Conservation (phyloP, 1,140 invertebrate genomes). For the Formica exsecta region DNA sequence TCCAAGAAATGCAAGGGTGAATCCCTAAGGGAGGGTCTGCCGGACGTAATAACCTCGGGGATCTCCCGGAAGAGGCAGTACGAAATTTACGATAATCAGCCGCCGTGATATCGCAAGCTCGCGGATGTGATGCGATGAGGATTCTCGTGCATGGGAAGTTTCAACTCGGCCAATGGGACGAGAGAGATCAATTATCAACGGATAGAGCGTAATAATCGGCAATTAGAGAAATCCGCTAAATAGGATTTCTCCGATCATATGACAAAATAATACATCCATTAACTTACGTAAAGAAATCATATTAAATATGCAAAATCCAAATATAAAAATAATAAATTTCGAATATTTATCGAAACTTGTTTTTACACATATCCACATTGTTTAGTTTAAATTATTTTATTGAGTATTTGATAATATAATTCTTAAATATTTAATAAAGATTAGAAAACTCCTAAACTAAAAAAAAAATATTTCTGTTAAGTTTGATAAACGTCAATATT, state of each 20-base stretch:
- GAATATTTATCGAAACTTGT: neutral
- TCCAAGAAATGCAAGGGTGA: slow-evolving; percentile 58
- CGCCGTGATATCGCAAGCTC: slow-evolving; percentile 40
- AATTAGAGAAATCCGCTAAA: slow-evolving; percentile 28
- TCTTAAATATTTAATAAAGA: neutral
- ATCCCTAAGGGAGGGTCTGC: slow-evolving; percentile 19
- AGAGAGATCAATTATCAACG: slow-evolving; percentile 32
- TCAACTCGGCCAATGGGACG: slow-evolving; percentile 17
- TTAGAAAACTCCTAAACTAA: neutral
- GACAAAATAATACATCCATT: neutral
- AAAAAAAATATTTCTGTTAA: neutral
- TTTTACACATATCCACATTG: neutral
- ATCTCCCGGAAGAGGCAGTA: slow-evolving; percentile 64
- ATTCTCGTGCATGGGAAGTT: slow-evolving; percentile 41
- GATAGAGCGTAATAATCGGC: slow-evolving; percentile 30
- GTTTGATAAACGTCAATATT: slow-evolving; percentile 1
- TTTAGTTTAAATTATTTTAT: neutral
- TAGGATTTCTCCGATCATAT: neutral
- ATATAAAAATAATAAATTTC: neutral
- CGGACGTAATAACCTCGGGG: slow-evolving; percentile 70
- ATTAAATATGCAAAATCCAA: neutral
- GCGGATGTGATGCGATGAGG: slow-evolving; percentile 13
- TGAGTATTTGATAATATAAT: neutral
- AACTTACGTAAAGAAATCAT: neutral
- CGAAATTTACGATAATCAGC: slow-evolving; percentile 73